Percentiles rank a stretch among this genome's conserved stretches.
Evolutionary conservation across 2,888 invertebrate species (phyloP).

Genomic region (Eupithecia pulchellata): DNA sequence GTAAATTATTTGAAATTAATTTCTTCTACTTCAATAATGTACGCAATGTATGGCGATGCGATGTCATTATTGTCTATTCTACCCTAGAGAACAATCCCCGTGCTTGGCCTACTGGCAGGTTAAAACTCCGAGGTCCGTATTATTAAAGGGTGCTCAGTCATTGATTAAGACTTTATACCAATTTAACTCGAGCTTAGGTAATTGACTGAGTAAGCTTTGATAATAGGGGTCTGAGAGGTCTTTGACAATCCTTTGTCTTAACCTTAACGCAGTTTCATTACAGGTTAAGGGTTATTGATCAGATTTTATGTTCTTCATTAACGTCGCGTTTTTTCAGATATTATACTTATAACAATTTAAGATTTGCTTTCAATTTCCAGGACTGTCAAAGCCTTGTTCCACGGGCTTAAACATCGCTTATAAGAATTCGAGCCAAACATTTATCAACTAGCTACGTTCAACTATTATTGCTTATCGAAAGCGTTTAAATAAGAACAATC

Average conservation of each 20-base stretch:
- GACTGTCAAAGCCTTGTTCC: not conserved
- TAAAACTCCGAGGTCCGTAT: not conserved
- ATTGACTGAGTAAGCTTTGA: too few relatives aligned
- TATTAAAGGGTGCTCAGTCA: not conserved
- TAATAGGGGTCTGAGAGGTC: not conserved
- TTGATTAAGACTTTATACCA: not conserved
- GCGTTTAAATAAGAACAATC: conserved; percentile 65
- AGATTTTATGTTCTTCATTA: not conserved
- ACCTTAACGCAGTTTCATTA: not conserved
- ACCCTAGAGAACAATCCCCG: too few relatives aligned
- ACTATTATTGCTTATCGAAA: conserved; percentile 68
- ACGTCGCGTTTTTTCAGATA: not conserved
- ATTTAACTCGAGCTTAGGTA: too few relatives aligned
- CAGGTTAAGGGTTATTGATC: not conserved
- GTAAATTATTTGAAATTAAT: too few relatives aligned
- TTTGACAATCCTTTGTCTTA: conserved; percentile 9
- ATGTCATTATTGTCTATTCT: too few relatives aligned
- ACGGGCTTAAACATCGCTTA: conserved; percentile 36
- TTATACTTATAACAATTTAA: not conserved
- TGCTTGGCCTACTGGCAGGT: too few relatives aligned
- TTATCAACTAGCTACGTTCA: conserved; percentile 62
- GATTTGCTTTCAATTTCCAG: not conserved
- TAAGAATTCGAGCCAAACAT: conserved; percentile 58
- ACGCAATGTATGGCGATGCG: too few relatives aligned
- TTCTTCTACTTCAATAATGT: too few relatives aligned